A percentile compares a stretch with the other conserved stretches of the same genome.
Conservation (phyloP, 2,797 vertebrate species). For the Myripristis murdjan region DNA sequence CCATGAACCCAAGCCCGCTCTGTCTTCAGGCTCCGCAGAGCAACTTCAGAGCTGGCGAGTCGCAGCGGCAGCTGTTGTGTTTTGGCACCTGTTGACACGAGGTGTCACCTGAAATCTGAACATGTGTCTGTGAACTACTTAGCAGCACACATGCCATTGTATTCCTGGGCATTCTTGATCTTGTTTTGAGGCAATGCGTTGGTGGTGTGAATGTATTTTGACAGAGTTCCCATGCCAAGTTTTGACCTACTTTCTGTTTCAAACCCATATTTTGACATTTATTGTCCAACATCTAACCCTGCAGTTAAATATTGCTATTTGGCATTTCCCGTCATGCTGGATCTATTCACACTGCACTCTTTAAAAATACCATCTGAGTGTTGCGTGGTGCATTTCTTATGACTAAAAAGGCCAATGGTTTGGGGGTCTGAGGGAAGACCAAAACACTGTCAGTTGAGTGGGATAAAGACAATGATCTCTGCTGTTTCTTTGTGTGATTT, state of each 20-base stretch:
- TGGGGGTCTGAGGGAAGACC: neutral
- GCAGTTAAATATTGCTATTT: slow-evolving; percentile 52
- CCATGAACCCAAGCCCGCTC: slow-evolving; percentile 48
- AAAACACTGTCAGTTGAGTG: neutral
- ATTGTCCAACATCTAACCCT: slow-evolving; percentile 47
- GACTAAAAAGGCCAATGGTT: neutral
- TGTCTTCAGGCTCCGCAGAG: slow-evolving; percentile 55
- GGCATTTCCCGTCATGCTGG: slow-evolving; percentile 53
- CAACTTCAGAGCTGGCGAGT: slow-evolving; percentile 41
- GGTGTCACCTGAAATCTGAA: slow-evolving; percentile 51
- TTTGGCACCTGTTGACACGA: slow-evolving; percentile 53
- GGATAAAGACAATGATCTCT: neutral
- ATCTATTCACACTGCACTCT: slow-evolving; percentile 46
- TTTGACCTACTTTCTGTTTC: slow-evolving; percentile 54
- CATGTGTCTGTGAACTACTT: slow-evolving; percentile 41
- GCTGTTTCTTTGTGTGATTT: neutral
- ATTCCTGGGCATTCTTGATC: slow-evolving; percentile 26
- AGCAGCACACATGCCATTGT: slow-evolving; percentile 13
- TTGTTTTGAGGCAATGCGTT: slow-evolving; percentile 33
- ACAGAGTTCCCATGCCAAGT: slow-evolving; percentile 41
- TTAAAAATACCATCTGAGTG: slow-evolving; percentile 9
- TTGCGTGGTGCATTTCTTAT: neutral
- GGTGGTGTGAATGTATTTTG: slow-evolving; percentile 47
- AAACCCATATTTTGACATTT: slow-evolving; percentile 66
- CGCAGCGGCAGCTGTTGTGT: slow-evolving; percentile 57